Evolutionary conservation across 2,113 vertebrate genomes (phyloP).

Genomic region (Poicephalus gulielmi): DNA sequence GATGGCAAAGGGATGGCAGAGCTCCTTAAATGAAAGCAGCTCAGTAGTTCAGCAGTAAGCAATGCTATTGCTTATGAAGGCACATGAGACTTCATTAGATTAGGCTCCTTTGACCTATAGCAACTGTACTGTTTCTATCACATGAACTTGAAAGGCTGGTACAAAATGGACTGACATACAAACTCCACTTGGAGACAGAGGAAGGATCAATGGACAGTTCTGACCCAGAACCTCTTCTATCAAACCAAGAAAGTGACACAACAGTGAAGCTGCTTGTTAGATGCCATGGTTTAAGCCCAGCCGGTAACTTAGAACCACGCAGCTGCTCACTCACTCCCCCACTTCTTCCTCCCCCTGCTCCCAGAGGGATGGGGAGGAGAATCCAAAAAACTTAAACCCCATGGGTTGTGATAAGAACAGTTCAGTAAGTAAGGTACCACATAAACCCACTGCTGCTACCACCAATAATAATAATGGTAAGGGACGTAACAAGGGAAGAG

Average conservation of each 20-base stretch:
- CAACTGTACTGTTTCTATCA: background rate
- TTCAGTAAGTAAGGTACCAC: background rate
- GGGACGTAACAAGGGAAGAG: background rate
- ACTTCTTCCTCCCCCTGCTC: background rate
- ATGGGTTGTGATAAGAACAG: background rate
- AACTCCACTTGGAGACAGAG: background rate
- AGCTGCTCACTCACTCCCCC: background rate
- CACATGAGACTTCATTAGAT: background rate
- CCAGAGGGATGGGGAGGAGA: background rate
- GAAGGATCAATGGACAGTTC: background rate
- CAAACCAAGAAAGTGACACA: constrained; percentile 29
- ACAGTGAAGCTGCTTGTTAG: background rate
- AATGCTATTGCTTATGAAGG: background rate
- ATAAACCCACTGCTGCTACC: background rate
- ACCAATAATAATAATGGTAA: background rate
- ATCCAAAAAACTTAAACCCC: background rate
- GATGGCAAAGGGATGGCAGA: background rate
- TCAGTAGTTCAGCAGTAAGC: background rate
- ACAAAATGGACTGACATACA: background rate
- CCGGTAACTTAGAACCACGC: background rate
- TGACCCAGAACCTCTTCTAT: constrained; percentile 34
- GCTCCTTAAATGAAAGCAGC: background rate
- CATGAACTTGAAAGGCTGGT: background rate
- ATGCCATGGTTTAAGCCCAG: background rate
- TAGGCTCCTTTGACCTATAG: background rate